A percentile compares a stretch with the other conserved stretches of the same genome.
phyloP scores from a whole-genome alignment of 2,888 invertebrate genomes.

The Keiferia lycopersicella region DNA sequence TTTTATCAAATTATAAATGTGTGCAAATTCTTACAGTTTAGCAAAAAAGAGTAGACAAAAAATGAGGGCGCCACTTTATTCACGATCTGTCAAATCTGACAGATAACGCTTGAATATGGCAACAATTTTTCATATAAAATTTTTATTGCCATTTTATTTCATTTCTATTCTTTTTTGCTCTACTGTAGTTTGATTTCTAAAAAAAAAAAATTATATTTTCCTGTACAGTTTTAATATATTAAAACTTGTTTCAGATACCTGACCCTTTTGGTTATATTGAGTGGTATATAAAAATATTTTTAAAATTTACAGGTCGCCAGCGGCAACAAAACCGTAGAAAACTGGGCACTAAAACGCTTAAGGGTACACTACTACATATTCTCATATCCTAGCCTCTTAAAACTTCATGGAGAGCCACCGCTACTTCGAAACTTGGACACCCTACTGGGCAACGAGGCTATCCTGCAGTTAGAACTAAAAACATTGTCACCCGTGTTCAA shows the following conservation, averaged over 20 bases:
- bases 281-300: background rate
- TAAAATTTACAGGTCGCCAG: constrained; percentile 82
- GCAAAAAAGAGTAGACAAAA: no score
- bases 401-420: constrained; percentile 89
- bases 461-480: constrained; percentile 90
- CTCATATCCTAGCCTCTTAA: constrained; percentile 89
- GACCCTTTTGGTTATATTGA: no score
- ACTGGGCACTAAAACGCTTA: constrained; percentile 87
- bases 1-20: no score
- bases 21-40: no score
- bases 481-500: constrained; percentile 90
- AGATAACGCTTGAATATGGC: no score
- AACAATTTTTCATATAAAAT: no score
- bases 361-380: constrained; percentile 90
- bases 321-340: constrained; percentile 88
- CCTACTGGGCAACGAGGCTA: constrained; percentile 90
- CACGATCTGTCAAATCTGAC: no score
- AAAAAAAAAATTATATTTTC: background rate
- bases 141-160: no score
- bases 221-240: no score
- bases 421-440: constrained; percentile 86
- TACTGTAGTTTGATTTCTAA: background rate
- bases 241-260: background rate
- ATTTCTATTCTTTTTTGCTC: no score
- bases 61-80: no score